Percentiles rank a stretch among this genome's conserved stretches.
These are phyloP conservation scores for Recurvirostra avosetta DNA, from an alignment of 2,113 vertebrate genomes.

Conservation along the genomic window DNA sequence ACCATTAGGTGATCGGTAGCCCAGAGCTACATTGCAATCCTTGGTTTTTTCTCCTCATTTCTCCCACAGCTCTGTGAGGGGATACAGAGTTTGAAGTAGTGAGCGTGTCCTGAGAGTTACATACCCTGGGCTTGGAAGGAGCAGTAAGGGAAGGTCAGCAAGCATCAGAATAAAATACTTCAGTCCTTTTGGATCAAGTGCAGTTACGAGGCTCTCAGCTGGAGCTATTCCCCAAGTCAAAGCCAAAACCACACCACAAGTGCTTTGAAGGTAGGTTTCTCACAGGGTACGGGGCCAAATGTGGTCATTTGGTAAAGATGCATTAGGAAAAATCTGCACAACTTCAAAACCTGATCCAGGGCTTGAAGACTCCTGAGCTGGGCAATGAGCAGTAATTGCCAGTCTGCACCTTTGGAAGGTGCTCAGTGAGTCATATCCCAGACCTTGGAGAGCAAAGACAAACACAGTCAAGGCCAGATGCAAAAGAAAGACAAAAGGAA, in stretches of 20 bases:
- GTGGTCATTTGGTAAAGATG: neutral
- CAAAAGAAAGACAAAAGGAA: neutral
- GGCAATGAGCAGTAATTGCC: fast-evolving
- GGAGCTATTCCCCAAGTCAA: neutral
- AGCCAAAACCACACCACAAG: neutral
- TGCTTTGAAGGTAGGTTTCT: neutral
- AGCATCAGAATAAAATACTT: neutral
- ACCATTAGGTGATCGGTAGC: neutral
- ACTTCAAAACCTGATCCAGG: neutral
- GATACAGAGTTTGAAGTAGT: neutral
- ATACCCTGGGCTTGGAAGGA: too few relatives aligned
- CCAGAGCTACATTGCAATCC: neutral
- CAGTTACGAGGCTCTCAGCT: neutral
- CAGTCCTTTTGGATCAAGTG: neutral
- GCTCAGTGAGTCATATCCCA: neutral
- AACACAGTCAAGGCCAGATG: neutral
- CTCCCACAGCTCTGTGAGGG: neutral
- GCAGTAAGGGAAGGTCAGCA: neutral
- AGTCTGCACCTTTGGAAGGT: neutral
- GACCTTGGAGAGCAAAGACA: neutral
- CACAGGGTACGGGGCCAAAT: neutral
- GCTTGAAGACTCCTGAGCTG: neutral
- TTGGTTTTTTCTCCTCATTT: neutral
- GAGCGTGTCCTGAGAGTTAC: neutral
- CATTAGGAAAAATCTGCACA: neutral